Conservation (phyloP, 1,140 invertebrate species). For the Rhizoglyphus robini region DNA sequence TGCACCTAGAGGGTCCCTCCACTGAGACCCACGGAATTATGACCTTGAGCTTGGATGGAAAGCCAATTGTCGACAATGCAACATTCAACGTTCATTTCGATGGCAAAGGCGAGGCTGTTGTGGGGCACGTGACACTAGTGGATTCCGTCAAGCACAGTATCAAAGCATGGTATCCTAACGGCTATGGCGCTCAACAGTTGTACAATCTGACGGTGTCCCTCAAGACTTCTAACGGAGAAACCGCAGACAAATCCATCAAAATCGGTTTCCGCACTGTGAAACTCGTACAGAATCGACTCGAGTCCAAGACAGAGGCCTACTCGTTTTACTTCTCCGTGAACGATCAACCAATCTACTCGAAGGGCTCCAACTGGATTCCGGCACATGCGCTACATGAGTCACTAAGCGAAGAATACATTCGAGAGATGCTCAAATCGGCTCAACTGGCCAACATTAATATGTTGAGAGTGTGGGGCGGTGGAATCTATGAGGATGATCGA, state of each 20-base stretch:
- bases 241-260: conserved; percentile 33
- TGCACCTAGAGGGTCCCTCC: background rate
- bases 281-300: conserved; percentile 35
- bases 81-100: background rate
- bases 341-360: conserved; percentile 73
- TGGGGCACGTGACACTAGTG: background rate
- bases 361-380: conserved; percentile 93
- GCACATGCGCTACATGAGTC: conserved; percentile 68
- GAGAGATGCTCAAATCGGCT: conserved; percentile 51
- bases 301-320: conserved; percentile 41
- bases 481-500: conserved; percentile 77
- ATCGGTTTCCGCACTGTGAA: conserved; percentile 79
- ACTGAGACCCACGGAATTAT: too few relatives aligned
- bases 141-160: background rate
- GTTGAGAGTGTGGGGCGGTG: conserved; percentile 93
- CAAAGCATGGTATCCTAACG: conserved; percentile 19
- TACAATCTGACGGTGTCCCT: conserved; percentile 15
- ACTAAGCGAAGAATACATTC: conserved; percentile 39
- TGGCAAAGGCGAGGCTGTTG: background rate
- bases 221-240: conserved; percentile 27
- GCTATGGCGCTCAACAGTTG: conserved; percentile 4
- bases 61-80: background rate
- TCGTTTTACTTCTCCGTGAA: conserved; percentile 85
- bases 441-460: conserved; percentile 77
- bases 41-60: background rate